phyloP scores from a whole-genome alignment of 2,888 invertebrate species.

The Cheilosia vernalis region DNA sequence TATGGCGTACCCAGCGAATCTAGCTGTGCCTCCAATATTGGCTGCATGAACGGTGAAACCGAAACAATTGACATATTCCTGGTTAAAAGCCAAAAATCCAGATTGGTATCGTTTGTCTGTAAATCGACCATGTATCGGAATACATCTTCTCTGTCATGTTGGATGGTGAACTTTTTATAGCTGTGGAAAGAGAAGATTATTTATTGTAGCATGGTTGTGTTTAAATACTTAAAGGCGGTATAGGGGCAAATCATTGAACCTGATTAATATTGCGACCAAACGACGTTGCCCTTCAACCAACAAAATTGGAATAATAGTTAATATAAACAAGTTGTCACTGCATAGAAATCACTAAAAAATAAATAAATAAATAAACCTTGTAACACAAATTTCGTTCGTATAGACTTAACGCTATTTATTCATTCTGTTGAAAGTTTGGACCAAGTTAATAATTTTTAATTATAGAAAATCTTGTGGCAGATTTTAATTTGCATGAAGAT shows the following conservation, averaged over 20 bases:
- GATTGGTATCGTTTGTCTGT: slow-evolving; percentile 79
- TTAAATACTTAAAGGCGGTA: background rate
- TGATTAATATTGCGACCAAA: background rate
- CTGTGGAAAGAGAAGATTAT: slow-evolving; percentile 72
- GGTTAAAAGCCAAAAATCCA: slow-evolving; percentile 82
- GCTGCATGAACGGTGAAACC: slow-evolving; percentile 79
- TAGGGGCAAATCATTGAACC: background rate
- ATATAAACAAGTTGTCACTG: background rate
- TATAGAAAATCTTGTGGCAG: background rate
- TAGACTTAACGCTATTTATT: background rate
- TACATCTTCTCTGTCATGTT: slow-evolving; percentile 78
- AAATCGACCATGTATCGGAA: slow-evolving; percentile 81
- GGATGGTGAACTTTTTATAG: slow-evolving; percentile 81
- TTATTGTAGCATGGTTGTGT: background rate
- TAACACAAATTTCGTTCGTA: slow-evolving; percentile 1
- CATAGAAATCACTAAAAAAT: background rate
- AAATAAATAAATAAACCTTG: slow-evolving; percentile 6
- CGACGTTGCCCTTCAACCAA: background rate
- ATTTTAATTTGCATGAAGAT: background rate
- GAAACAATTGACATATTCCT: slow-evolving; percentile 81
- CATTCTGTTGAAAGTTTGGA: background rate
- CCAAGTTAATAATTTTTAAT: background rate
- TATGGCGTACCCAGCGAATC: slow-evolving; percentile 78
- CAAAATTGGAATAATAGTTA: background rate
- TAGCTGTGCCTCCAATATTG: slow-evolving; percentile 79